A percentile compares a stretch with the other conserved stretches of the same genome.
phyloP scores from a whole-genome alignment of 92 coral and sea anemone genomes.

The Paragorgia papillata region DNA sequence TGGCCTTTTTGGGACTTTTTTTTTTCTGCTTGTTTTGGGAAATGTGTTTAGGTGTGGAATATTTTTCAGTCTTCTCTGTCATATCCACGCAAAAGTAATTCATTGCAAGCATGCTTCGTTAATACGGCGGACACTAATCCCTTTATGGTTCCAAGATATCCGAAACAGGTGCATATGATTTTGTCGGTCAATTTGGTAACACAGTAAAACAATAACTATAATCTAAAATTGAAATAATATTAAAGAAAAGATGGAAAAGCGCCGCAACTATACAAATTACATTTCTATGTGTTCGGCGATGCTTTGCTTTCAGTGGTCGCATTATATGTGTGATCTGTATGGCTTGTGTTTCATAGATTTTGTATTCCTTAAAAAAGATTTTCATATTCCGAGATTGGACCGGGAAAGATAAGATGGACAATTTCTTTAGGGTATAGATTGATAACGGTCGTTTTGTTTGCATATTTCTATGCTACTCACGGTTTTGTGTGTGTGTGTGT shows the following conservation, averaged over 20 bases:
- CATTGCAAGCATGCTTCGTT: too few species aligned
- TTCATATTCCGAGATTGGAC: background rate
- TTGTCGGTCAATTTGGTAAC: background rate
- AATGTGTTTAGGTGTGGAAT: too few species aligned
- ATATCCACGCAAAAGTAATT: too few species aligned
- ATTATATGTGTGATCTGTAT: background rate
- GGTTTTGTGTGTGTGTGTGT: too few species aligned
- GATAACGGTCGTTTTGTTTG: background rate
- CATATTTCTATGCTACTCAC: background rate
- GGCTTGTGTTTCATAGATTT: background rate
- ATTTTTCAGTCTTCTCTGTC: too few species aligned
- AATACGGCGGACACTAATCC: too few species aligned
- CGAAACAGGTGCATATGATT: background rate
- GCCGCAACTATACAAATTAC: too few species aligned
- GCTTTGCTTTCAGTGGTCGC: background rate
- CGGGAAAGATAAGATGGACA: background rate
- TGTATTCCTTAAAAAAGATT: background rate
- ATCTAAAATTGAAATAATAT: too few species aligned
- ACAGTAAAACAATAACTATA: background rate
- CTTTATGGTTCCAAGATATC: too few species aligned
- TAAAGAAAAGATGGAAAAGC: too few species aligned
- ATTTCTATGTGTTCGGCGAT: background rate
- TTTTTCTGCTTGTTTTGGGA: too few species aligned
- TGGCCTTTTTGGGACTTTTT: too few species aligned
- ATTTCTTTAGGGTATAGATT: background rate